phyloP scores from a whole-genome alignment of 2,797 vertebrate genomes.

The Siniperca obscura region DNA sequence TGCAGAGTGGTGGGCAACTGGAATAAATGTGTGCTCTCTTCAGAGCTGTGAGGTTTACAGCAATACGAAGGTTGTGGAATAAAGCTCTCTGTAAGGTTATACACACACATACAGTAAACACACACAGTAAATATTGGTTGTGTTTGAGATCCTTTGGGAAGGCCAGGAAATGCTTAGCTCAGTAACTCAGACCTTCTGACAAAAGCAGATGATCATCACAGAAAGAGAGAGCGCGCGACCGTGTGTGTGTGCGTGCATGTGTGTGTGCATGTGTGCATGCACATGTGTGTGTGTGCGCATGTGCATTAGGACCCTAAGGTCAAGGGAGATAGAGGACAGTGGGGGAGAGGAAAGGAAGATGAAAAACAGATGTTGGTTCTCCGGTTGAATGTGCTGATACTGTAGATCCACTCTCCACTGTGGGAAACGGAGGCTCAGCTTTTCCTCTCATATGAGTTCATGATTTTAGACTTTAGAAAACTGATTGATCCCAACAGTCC shows the following conservation, averaged over 20 bases:
- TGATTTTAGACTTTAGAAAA: background rate
- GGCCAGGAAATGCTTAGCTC: conserved; percentile 74
- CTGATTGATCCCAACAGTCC: conserved; percentile 45
- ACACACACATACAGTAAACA: conserved; percentile 14
- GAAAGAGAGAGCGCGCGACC: background rate
- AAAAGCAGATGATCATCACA: conserved; percentile 67
- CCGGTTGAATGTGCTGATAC: conserved; percentile 73
- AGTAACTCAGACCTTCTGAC: conserved; percentile 70
- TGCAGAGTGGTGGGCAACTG: conserved; percentile 21
- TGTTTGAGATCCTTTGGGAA: conserved; percentile 67
- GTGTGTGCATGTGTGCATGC: conserved; percentile 7
- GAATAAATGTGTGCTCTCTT: conserved; percentile 15
- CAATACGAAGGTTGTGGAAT: conserved; percentile 8
- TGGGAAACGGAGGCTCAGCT: conserved; percentile 29
- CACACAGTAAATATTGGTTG: conserved; percentile 46
- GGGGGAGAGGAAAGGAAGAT: conserved; percentile 48
- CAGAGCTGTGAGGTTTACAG: background rate
- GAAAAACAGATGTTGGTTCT: conserved; percentile 66
- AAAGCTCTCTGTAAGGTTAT: conserved; percentile 26
- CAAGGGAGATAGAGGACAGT: conserved; percentile 54
- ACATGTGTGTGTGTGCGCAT: background rate
- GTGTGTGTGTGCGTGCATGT: background rate
- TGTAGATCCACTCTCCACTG: conserved; percentile 48
- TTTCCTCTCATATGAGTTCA: conserved; percentile 31
- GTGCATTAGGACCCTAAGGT: conserved; percentile 59